A percentile compares a stretch with the other conserved stretches of the same genome.
phyloP scores from a whole-genome alignment of 2,113 vertebrate species.

The Stomatorhinus ivindoensis region DNA sequence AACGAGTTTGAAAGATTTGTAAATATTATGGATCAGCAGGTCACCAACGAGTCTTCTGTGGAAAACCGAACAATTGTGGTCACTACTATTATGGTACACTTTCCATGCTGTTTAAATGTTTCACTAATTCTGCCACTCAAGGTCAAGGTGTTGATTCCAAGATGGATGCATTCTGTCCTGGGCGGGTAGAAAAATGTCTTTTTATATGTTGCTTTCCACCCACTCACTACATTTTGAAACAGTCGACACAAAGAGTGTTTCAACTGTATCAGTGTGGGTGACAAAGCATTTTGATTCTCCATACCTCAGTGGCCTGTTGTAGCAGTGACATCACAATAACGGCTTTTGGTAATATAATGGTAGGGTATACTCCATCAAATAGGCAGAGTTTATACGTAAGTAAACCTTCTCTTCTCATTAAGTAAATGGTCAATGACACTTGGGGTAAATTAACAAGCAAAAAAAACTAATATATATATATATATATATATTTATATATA shows the following conservation, averaged over 20 bases:
- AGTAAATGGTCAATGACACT: constrained; percentile 71
- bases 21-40: constrained; percentile 81
- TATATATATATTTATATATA: constrained; percentile 14
- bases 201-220: constrained; percentile 70
- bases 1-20: constrained; percentile 96
- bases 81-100: constrained; percentile 98
- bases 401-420: constrained; percentile 67
- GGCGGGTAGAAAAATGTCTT: constrained; percentile 71
- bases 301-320: constrained; percentile 74
- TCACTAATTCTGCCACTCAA: constrained; percentile 73
- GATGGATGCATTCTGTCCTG: constrained; percentile 72
- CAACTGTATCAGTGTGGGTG: constrained; percentile 76
- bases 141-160: constrained; percentile 69
- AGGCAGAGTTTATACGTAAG: constrained; percentile 64
- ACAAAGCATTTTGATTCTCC: constrained; percentile 71
- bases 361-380: constrained; percentile 62
- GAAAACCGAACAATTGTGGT: constrained; percentile 99
- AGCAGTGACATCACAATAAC: constrained; percentile 80
- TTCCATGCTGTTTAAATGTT: constrained; percentile 67
- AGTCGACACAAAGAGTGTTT: constrained; percentile 66
- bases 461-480: constrained; percentile 20
- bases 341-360: constrained; percentile 61
- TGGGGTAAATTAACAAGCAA: constrained; percentile 51
- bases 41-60: constrained; percentile 87
- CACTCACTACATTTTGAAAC: constrained; percentile 76